Evolutionary conservation across 2,113 vertebrate genomes (phyloP), one percentile per base, ranked within the genome.

Genomic region (Epinephelus fuscoguttatus): DNA sequence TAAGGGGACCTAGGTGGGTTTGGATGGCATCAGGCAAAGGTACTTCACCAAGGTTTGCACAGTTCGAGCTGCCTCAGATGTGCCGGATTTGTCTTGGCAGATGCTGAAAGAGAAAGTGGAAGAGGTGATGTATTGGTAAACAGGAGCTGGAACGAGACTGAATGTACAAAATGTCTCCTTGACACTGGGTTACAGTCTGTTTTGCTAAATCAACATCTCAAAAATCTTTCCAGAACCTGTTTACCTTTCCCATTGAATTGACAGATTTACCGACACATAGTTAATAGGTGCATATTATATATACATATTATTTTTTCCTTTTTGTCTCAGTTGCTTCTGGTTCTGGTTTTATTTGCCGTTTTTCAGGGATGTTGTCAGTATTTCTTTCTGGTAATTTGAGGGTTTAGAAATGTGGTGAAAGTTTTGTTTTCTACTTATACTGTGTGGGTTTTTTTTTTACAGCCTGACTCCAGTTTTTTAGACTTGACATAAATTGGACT

Each of bases 1-100:
- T 33, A 1, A 10, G 33, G 62, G 52, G 52, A 53, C 63, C 70
- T 6, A 52, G 61, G 70, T 30, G 56, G 42, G 75, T 66, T 79
- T 37, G 69, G 60, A 89, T 61, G 73, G 74, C 77, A 53, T 40
- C 52, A 75, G 70, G 64, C 15, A 23, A 55, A 78, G 81, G 68
- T 59, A 3, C 21, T 57, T 76, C 61, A 68, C 23, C 15, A 8
- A 42, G 75, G 71, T 77, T 45, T 78, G 67, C 68, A 47, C 61
- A 76, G 84, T 62, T 63, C 77, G 70, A 80, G 70, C 49, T 53
- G 56, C 56, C 47, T 70, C 64, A 70, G 72, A 81, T 12, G 53
- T 67, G 45, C 56, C 17, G 63, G 85, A 86, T 84, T 72, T 73
- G 81, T 78, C 60, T 78, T 82, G 80, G 88, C 88, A 85, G 61